These are phyloP conservation scores for Brachionus asplanchnoidis DNA, from an alignment of 1,140 invertebrate genomes.

Conservation along the genomic window DNA sequence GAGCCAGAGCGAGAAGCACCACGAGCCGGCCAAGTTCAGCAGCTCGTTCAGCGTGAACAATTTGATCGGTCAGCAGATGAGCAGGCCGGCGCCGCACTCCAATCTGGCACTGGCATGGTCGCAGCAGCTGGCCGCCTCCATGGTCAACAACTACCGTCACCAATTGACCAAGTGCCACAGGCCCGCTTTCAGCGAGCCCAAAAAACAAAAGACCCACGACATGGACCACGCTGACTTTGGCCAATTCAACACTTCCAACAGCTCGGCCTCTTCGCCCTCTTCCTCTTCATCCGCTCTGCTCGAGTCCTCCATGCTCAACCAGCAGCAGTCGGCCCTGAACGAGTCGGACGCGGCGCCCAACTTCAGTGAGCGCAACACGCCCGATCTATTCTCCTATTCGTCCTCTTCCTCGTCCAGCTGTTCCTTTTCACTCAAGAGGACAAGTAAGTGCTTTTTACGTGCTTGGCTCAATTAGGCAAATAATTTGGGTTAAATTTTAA, in stretches of 20 bases:
- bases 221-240: background rate
- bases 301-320: background rate
- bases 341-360: background rate
- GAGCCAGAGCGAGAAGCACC: background rate
- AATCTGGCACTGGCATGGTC: background rate
- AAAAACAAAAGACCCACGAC: background rate
- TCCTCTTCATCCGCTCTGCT: background rate
- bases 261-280: background rate
- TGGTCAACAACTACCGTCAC: background rate
- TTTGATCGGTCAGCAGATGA: background rate
- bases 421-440: background rate
- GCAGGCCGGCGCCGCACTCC: background rate
- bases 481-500: background rate
- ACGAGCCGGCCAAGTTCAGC: background rate
- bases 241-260: background rate
- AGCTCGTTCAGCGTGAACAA: constrained; percentile 7
- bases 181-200: background rate
- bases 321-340: background rate
- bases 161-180: background rate
- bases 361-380: background rate
- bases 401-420: background rate
- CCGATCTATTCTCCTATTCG: background rate
- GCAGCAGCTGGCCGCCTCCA: background rate
- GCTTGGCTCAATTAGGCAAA: constrained; percentile 1
- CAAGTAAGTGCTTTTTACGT: background rate